Evolutionary conservation across 2,113 vertebrate genomes (phyloP), one percentile per base, ranked within the genome.

Genomic region (Australoheros scitulus): DNA sequence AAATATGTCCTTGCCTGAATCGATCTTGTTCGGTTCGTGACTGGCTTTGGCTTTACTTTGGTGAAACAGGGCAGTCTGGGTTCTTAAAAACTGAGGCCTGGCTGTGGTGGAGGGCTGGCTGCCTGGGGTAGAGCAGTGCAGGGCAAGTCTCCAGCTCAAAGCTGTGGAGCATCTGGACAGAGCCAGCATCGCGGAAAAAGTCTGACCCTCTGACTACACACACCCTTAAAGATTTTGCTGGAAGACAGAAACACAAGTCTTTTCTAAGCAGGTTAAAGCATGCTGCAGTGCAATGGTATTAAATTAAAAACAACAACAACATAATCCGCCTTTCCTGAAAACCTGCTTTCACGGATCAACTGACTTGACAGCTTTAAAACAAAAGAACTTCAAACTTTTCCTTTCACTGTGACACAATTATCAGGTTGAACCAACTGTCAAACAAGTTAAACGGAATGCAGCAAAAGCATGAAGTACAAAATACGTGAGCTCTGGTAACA

Each of bases 1-100:
- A 68, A 18, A 79, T 15, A 41, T 58, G 65, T 86, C 61, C 94
- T 95, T 95, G 93, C 93, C 94, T 95, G 92, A 72, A 61, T 64
- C 0, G 56, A 89, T 84, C 86, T 93, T 89, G 88, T 89, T 91
- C 83, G 91, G 77, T 18, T 90, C 89, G 20, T 85, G 90, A 82
- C 85, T 87, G 80, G 88, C 83, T 90, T 77, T 92, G 90, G 83
- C 77, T 81, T 79, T 61, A 80, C 89, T 92, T 52, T 91, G 91
- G 88, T 94, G 93, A 89, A 94, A 94, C 61, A 34, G 64, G 83
- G 89, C 87, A 18, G 38, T n/a, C 70, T 86, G 89, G 59, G 74
- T 29, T 85, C 75, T 86, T 81, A 91, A 26, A 87, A 64, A 61
- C 32, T 34, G 74, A 24, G 77, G 57, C 10, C 68, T 38, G 79